phyloP scores from a whole-genome alignment of 2,888 invertebrate genomes.

The Opisthograptis luteolata region DNA sequence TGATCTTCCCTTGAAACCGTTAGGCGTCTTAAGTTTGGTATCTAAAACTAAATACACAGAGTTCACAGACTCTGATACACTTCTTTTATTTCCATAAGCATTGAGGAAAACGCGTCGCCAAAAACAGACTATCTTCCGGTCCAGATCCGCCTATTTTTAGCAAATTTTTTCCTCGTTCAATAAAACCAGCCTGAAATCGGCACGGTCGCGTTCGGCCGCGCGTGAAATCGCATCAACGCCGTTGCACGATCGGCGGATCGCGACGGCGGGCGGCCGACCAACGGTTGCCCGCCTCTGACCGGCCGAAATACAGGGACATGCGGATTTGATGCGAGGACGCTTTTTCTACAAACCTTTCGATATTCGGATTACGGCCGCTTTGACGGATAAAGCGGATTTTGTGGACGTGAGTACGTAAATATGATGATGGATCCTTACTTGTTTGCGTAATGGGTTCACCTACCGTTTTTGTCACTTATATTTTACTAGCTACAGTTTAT shows the following conservation, averaged over 20 bases:
- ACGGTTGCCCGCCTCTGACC: slow-evolving; percentile 70
- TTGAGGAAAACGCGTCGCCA: slow-evolving; percentile 23
- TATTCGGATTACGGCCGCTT: slow-evolving; percentile 23
- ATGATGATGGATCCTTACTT: slow-evolving; percentile 15
- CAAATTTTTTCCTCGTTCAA: slow-evolving; percentile 38
- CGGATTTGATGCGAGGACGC: slow-evolving; percentile 5
- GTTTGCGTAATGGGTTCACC: background rate
- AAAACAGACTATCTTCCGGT: slow-evolving; percentile 20
- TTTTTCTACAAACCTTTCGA: slow-evolving; percentile 27
- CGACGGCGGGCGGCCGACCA: slow-evolving; percentile 49
- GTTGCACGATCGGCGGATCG: slow-evolving; percentile 43
- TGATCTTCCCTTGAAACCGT: too few species aligned
- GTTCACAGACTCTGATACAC: background rate
- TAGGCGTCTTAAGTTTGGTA: too few species aligned
- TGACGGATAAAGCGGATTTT: slow-evolving; percentile 25
- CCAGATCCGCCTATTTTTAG: slow-evolving; percentile 32
- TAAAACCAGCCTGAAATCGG: slow-evolving; percentile 35
- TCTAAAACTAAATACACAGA: background rate
- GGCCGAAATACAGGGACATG: slow-evolving; percentile 16
- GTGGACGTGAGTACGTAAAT: slow-evolving; percentile 20
- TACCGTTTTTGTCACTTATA: background rate
- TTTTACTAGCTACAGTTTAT: background rate
- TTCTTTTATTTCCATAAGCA: slow-evolving; percentile 31
- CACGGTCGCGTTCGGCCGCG: slow-evolving; percentile 46
- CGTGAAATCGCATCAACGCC: slow-evolving; percentile 64